Conservation (phyloP, 2,797 vertebrate species). For the Bufotes viridis region DNA sequence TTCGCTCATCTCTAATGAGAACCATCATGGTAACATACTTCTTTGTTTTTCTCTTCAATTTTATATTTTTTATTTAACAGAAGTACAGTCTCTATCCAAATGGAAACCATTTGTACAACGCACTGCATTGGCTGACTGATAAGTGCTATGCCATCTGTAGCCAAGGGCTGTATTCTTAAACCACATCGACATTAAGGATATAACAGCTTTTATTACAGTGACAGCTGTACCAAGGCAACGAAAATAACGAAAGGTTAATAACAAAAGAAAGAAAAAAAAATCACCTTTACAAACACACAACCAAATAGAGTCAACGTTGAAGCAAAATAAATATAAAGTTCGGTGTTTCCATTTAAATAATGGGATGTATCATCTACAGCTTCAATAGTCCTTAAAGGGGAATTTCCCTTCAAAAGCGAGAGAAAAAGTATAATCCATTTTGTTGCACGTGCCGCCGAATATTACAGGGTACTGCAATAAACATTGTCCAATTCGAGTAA, state of each 20-base stretch:
- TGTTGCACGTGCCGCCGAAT: neutral
- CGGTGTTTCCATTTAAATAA: neutral
- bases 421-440: neutral
- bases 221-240: neutral
- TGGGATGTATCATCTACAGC: neutral
- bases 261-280: neutral
- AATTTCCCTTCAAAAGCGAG: neutral
- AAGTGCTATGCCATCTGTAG: neutral
- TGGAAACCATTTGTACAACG: neutral
- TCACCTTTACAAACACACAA: neutral
- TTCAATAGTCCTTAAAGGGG: neutral
- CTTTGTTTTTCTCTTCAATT: too few species aligned
- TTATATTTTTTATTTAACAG: neutral
- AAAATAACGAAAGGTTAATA: neutral
- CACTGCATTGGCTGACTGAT: neutral
- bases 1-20: too few species aligned
- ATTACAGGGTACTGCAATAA: neutral
- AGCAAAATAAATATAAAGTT: neutral
- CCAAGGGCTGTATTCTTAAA: neutral
- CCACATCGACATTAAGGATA: neutral
- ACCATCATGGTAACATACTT: too few species aligned
- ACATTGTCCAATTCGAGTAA: neutral
- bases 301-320: neutral
- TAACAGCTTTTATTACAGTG: constrained; percentile 17
- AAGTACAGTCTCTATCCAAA: neutral